These are phyloP conservation scores for Nothobranchius kuhntae DNA, from an alignment of 2,113 vertebrate genomes.

Conservation along the genomic window DNA sequence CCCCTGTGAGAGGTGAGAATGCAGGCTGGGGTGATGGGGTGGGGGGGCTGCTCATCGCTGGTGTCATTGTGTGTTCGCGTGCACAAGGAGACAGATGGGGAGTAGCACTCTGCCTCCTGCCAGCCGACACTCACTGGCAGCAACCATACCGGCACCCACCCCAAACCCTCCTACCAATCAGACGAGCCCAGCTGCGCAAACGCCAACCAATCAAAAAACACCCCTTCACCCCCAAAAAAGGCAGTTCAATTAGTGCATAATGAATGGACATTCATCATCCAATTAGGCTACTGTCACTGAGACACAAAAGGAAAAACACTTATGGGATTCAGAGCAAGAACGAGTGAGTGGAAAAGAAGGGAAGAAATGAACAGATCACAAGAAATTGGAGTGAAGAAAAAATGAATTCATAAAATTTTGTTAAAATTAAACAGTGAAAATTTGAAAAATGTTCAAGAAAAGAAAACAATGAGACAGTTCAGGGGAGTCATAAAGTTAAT, in stretches of 20 bases:
- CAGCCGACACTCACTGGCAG: conserved; percentile 68
- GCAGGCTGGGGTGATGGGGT: conserved; percentile 46
- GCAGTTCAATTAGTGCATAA: conserved; percentile 96
- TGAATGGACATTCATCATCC: conserved; percentile 99
- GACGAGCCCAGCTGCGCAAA: conserved; percentile 69
- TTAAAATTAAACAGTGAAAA: not conserved
- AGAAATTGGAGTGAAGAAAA: conserved; percentile 1
- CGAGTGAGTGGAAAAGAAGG: not conserved
- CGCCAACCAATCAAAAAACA: conserved; percentile 83
- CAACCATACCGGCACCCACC: conserved; percentile 33
- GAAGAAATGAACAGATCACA: conserved; percentile 3
- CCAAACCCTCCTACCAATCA: conserved; percentile 74
- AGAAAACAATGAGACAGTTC: conserved; percentile 14
- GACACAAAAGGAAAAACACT: conserved; percentile 89
- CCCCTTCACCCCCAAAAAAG: conserved; percentile 21
- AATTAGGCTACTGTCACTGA: conserved; percentile 98
- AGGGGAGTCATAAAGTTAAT: conserved; percentile 61
- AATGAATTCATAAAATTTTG: conserved; percentile 28
- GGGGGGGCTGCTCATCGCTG: conserved; percentile 32
- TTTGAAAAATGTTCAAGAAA: conserved; percentile 6
- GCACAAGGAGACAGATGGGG: conserved; percentile 93
- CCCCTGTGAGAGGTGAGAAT: conserved; percentile 69
- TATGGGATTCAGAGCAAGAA: conserved; percentile 78
- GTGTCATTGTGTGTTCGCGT: conserved; percentile 27
- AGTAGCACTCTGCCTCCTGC: conserved; percentile 81